Percentiles rank a stretch among this genome's conserved stretches.
Conservation (phyloP, 2,113 vertebrate species). For the Sturnira hondurensis region DNA sequence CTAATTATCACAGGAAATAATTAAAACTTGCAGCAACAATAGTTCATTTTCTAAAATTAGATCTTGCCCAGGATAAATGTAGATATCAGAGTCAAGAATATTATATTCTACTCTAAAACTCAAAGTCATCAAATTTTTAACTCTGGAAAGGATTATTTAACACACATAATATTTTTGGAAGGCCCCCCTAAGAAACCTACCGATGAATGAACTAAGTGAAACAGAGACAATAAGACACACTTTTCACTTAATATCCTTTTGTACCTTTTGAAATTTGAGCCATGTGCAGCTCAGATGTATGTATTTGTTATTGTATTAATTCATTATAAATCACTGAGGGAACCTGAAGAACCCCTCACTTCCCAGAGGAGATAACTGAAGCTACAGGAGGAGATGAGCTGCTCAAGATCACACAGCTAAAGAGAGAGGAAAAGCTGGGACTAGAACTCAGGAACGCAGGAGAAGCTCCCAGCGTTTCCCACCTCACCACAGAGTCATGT, state of each 20-base stretch:
- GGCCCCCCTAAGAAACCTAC: background rate
- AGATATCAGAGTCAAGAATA: background rate
- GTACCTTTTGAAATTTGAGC: background rate
- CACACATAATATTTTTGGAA: background rate
- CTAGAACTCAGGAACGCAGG: background rate
- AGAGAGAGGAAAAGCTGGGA: background rate
- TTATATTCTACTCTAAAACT: background rate
- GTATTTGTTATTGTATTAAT: background rate
- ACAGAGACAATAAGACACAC: background rate
- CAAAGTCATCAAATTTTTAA: constrained; percentile 1
- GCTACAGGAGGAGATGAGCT: background rate
- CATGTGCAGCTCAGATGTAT: background rate
- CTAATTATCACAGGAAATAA: background rate
- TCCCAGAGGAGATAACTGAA: background rate
- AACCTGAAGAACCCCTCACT: background rate
- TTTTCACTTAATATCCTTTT: background rate
- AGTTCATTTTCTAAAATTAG: background rate
- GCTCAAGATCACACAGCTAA: background rate
- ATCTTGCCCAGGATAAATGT: background rate
- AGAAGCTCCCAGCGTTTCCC: background rate
- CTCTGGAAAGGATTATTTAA: background rate
- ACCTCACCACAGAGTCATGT: background rate
- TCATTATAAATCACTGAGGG: background rate
- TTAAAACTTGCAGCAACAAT: background rate
- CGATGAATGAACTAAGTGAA: background rate